phyloP scores from a whole-genome alignment of 2,113 vertebrate species.

The Dasyprocta punctata region DNA sequence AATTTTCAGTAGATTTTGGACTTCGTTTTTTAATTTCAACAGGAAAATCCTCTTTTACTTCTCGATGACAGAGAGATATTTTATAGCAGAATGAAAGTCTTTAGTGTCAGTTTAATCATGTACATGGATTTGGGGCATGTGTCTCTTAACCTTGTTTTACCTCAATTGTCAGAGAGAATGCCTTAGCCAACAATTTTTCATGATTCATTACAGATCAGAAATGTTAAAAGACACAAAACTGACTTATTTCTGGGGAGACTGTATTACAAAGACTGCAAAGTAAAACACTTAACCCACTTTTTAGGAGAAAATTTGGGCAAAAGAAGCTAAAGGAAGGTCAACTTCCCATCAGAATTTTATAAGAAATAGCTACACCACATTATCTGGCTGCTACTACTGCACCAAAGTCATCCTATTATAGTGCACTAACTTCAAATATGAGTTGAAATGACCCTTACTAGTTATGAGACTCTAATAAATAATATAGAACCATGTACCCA shows the following conservation, averaged over 20 bases:
- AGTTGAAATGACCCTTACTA: not conserved
- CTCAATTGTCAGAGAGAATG: not conserved
- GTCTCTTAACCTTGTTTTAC: not conserved
- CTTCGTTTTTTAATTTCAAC: not conserved
- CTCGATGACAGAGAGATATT: not conserved
- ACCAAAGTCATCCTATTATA: not conserved
- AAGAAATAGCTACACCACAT: not conserved
- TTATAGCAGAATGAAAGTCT: not conserved
- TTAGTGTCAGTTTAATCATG: not conserved
- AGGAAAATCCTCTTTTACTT: not conserved
- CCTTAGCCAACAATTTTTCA: not conserved
- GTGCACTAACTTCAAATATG: not conserved
- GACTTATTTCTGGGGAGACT: not conserved
- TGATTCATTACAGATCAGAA: not conserved
- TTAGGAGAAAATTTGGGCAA: not conserved
- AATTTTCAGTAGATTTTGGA: not conserved
- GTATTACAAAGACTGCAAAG: not conserved
- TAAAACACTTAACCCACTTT: not conserved
- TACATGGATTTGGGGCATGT: not conserved
- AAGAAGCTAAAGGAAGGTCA: not conserved
- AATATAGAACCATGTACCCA: not conserved
- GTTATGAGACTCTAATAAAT: not conserved
- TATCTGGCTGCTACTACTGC: not conserved
- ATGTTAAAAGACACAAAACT: not conserved
- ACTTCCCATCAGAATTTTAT: not conserved